A percentile compares a stretch with the other conserved stretches of the same genome.
These are phyloP conservation scores for Elachura formosa DNA, from an alignment of 2,113 vertebrate genomes.

Conservation along the genomic window DNA sequence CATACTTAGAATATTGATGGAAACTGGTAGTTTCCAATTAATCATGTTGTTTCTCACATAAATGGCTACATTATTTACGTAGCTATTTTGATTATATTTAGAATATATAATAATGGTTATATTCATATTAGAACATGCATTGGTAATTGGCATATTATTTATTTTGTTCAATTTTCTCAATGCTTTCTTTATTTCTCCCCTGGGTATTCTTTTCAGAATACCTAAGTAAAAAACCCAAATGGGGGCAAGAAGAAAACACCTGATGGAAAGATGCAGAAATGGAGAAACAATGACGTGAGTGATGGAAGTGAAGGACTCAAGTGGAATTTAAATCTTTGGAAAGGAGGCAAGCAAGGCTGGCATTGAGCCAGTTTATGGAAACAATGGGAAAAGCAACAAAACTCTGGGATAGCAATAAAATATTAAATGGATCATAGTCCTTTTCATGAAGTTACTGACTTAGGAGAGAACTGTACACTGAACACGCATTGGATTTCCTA, in stretches of 20 bases:
- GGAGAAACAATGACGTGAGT: background rate
- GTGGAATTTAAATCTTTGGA: background rate
- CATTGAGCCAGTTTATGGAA: background rate
- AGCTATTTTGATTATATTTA: background rate
- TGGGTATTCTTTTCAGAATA: background rate
- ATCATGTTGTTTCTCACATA: background rate
- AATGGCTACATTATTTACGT: background rate
- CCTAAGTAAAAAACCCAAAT: background rate
- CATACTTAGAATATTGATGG: background rate
- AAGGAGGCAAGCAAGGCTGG: accelerated
- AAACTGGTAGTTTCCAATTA: background rate
- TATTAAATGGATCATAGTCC: accelerated
- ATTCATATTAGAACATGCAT: background rate
- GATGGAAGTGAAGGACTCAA: background rate
- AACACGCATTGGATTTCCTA: background rate
- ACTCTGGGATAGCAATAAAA: background rate
- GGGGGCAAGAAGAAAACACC: background rate
- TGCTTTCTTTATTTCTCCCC: accelerated
- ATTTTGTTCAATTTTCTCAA: background rate
- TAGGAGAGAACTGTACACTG: background rate
- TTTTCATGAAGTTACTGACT: background rate
- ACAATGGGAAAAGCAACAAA: background rate
- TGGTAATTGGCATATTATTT: background rate
- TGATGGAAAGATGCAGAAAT: background rate
- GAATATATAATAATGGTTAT: background rate